These are phyloP conservation scores for Lysiphlebus fabarum DNA, from an alignment of 1,140 invertebrate species.

Conservation along the genomic window DNA sequence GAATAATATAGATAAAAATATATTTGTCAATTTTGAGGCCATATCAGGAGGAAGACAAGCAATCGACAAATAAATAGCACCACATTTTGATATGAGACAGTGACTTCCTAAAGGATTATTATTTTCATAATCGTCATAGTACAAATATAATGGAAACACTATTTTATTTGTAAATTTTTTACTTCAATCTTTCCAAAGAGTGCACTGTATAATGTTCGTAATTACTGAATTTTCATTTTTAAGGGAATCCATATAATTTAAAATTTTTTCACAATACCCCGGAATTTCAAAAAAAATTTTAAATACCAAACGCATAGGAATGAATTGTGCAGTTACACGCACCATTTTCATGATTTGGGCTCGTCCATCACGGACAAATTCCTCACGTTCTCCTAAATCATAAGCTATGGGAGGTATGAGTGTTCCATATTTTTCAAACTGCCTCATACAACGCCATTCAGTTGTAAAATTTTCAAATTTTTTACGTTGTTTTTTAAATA, in stretches of 20 bases:
- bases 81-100: constrained; percentile 35
- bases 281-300: constrained; percentile 21
- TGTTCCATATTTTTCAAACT: too few relatives aligned
- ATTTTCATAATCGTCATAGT: constrained; percentile 30
- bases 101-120: constrained; percentile 30
- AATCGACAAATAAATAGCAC: constrained; percentile 34
- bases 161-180: constrained; percentile 26
- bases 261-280: constrained; percentile 3
- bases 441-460: too few relatives aligned
- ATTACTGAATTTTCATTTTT: constrained; percentile 20
- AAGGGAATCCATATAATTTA: constrained; percentile 3
- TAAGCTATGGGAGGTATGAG: too few relatives aligned
- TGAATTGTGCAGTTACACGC: constrained; percentile 6
- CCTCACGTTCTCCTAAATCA: constrained; percentile 1
- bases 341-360: constrained; percentile 6
- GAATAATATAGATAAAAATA: constrained; percentile 35
- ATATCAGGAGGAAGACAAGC: constrained; percentile 30
- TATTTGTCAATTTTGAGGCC: constrained; percentile 29
- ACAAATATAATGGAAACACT: constrained; percentile 36
- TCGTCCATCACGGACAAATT: not conserved
- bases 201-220: constrained; percentile 34
- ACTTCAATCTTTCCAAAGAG: constrained; percentile 32
- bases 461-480: too few relatives aligned
- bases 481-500: too few relatives aligned
- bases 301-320: constrained; percentile 15